phyloP scores from a whole-genome alignment of 2,797 vertebrate species.

The Leucoraja ocellata region DNA sequence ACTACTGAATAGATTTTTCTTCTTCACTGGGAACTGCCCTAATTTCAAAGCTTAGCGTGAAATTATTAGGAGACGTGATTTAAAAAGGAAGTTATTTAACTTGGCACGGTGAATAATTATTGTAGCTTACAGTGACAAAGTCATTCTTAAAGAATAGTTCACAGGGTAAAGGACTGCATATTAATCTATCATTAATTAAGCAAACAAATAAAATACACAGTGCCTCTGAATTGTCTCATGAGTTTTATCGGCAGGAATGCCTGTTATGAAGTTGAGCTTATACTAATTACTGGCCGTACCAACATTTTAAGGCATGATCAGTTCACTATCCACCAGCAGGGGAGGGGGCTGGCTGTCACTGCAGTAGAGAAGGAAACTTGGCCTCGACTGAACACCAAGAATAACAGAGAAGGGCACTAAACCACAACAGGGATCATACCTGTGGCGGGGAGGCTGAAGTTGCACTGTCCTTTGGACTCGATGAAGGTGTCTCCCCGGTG shows the following conservation, averaged over 20 bases:
- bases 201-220: neutral
- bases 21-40: neutral
- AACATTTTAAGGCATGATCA: neutral
- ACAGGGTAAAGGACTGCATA: neutral
- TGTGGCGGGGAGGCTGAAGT: slow-evolving; percentile 65
- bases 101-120: neutral
- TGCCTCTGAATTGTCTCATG: neutral
- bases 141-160: neutral
- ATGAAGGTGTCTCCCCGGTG: slow-evolving; percentile 62
- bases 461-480: slow-evolving; percentile 73
- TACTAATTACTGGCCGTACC: neutral
- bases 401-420: neutral
- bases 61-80: neutral
- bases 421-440: neutral
- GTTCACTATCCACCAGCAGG: neutral
- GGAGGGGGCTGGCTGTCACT: neutral
- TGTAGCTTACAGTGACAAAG: neutral
- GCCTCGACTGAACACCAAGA: neutral
- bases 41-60: neutral
- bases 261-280: neutral
- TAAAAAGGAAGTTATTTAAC: neutral
- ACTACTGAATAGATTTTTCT: neutral
- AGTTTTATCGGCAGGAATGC: neutral
- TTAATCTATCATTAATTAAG: neutral
- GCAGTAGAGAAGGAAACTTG: neutral